Base-by-base conservation (phyloP, 2,888 invertebrate species). In the Phoenoteleia sp. region DNA sequence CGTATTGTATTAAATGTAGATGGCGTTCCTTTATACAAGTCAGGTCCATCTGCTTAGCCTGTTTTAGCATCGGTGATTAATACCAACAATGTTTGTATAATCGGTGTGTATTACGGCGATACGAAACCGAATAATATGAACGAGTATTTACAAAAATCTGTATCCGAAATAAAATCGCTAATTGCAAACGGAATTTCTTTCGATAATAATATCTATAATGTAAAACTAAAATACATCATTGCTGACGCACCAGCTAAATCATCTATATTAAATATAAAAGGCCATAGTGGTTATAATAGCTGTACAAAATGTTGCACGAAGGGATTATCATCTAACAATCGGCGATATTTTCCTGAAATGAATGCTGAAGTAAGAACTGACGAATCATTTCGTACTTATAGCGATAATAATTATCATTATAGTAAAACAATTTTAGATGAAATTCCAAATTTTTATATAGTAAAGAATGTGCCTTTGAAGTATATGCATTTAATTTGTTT, bases 161-260 rank as follows among this genome's bases (percentile, higher is more conserved):
- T 87, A 36, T 56, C 79, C 47, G 85, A 84, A 25, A 62, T 77
- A 54, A 49, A 54, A 19, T 47, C 42, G 66, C 42, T 86, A 21
- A 60, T 67, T 27, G 23, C 60, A 21, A 58, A 85, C 49, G 83
- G 81, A 17, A 49, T 49, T 23, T 11, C 49, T 3, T 13, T 49
- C 3, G 13, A 23, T 49, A 13, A 39, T n/a, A n/a, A n/a, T n/a
- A n/a, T n/a, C n/a, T 39, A 85, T 21, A 49, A 9, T 11, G 19
- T 19, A 2, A 49, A 1, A 23, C 47, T 85, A 45, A 72, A 84
- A 4, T 1, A 19, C 47, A 71, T 56, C 17, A 67, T 86, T 67
- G 77, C 79, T 64, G 87, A 87, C 74, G 86, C 83, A 17, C 87
- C 86, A 5, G 87, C 86, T 3, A 86, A 67, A 47, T 66, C 77